Conservation (phyloP, 2,113 vertebrate species). For the Ciconia stormi region DNA sequence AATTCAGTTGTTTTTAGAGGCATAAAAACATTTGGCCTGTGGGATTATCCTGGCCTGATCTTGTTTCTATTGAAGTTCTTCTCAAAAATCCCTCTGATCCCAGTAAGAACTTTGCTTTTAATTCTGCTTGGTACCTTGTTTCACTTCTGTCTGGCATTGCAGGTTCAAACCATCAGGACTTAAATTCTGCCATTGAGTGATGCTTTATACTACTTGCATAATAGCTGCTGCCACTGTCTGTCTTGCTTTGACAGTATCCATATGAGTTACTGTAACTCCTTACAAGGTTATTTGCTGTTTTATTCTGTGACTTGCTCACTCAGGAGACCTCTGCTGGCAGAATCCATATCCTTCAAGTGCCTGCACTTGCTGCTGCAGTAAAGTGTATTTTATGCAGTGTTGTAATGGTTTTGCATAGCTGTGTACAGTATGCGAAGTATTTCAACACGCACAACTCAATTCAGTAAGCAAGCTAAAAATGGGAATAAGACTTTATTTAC, state of each 20-base stretch:
- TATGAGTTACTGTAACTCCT: accelerated
- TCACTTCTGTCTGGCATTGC: neutral
- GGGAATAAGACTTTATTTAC: neutral
- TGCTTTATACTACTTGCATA: neutral
- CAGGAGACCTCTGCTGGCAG: neutral
- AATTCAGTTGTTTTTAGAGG: neutral
- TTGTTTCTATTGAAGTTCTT: neutral
- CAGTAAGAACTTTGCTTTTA: neutral
- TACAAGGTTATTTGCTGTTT: neutral
- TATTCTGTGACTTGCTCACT: neutral
- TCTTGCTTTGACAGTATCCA: neutral
- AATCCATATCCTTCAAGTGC: neutral
- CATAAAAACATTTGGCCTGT: neutral
- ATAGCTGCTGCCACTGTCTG: neutral
- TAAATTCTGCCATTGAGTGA: neutral
- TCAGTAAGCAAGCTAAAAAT: neutral
- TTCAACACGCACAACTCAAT: neutral
- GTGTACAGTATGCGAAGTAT: neutral
- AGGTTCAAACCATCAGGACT: neutral
- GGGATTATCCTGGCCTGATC: neutral
- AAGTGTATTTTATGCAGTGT: neutral
- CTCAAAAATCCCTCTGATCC: neutral
- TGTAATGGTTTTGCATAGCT: neutral
- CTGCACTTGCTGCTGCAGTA: neutral
- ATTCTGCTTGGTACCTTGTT: neutral